Evolutionary conservation across 2,113 vertebrate species (phyloP).

Genomic region (Psettodes erumei): DNA sequence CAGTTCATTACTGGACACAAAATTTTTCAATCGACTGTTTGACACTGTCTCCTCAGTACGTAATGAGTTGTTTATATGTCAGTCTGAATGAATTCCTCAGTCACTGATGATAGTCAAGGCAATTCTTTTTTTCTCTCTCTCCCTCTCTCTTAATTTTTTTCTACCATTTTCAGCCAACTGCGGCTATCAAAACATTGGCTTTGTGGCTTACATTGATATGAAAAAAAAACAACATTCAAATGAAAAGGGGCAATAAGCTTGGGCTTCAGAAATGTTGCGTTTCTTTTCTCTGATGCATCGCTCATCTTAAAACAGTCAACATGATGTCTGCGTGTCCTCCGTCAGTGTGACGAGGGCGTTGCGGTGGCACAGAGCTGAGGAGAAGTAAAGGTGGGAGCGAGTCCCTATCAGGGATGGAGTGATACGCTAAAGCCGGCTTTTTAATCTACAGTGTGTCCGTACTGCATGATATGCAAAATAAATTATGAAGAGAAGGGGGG

Average conservation of each 20-base stretch:
- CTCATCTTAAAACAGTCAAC: slow-evolving; percentile 50
- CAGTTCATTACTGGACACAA: slow-evolving; percentile 56
- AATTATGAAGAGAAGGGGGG: slow-evolving; percentile 72
- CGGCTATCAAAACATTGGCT: slow-evolving; percentile 33
- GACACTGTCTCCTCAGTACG: slow-evolving; percentile 24
- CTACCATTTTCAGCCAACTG: not conserved
- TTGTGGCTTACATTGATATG: slow-evolving; percentile 48
- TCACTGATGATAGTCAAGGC: slow-evolving; percentile 36
- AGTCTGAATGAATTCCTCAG: slow-evolving; percentile 43
- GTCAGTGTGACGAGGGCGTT: slow-evolving; percentile 62
- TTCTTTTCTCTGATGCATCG: slow-evolving; percentile 16
- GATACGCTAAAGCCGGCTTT: slow-evolving; percentile 81
- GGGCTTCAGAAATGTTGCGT: slow-evolving; percentile 47
- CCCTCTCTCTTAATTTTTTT: not conserved
- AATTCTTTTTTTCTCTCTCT: slow-evolving; percentile 1
- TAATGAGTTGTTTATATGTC: slow-evolving; percentile 58
- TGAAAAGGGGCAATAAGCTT: slow-evolving; percentile 62
- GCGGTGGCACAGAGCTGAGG: slow-evolving; percentile 44
- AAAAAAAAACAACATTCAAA: slow-evolving; percentile 43
- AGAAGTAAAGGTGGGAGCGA: slow-evolving; percentile 72
- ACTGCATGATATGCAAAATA: slow-evolving; percentile 81
- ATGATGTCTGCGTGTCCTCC: slow-evolving; percentile 20
- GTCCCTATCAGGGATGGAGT: slow-evolving; percentile 77
- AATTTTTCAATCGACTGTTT: slow-evolving; percentile 29
- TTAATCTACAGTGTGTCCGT: slow-evolving; percentile 76